Percentiles rank a stretch among this genome's conserved stretches.
Conservation (phyloP, 2,888 invertebrate genomes). For the Muscina levida region DNA sequence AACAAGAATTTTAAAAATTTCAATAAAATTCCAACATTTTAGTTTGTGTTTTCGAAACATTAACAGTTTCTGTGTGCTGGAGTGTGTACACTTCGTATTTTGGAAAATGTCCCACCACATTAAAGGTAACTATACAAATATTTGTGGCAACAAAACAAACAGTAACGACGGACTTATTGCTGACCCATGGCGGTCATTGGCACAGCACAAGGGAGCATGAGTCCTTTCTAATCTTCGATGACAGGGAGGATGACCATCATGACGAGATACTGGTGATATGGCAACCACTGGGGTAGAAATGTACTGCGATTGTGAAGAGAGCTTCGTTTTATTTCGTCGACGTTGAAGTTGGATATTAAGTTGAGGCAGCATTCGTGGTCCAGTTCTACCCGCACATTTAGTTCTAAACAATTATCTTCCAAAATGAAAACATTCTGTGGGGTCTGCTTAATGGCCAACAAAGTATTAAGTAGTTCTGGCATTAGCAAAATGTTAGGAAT, state of each 20-base stretch:
- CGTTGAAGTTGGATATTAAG: conserved; percentile 21
- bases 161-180: conserved; percentile 30
- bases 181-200: conserved; percentile 18
- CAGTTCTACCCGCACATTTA: conserved; percentile 39
- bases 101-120: conserved; percentile 72
- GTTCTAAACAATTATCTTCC: conserved; percentile 56
- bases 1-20: conserved; percentile 51
- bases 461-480: conserved; percentile 42
- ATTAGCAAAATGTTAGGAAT: conserved; percentile 68
- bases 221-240: no score
- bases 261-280: conserved; percentile 55
- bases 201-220: not conserved
- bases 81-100: conserved; percentile 18
- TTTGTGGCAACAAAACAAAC: conserved; percentile 70
- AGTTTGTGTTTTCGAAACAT: conserved; percentile 25
- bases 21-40: conserved; percentile 51
- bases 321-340: not conserved
- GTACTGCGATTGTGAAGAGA: not conserved
- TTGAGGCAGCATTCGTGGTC: conserved; percentile 16
- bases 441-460: conserved; percentile 36
- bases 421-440: conserved; percentile 9
- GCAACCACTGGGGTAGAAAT: conserved; percentile 35
- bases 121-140: conserved; percentile 79
- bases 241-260: not conserved
- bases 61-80: conserved; percentile 1